Base-by-base conservation (phyloP, 2,113 vertebrate genomes). In the Penelope pileata region DNA sequence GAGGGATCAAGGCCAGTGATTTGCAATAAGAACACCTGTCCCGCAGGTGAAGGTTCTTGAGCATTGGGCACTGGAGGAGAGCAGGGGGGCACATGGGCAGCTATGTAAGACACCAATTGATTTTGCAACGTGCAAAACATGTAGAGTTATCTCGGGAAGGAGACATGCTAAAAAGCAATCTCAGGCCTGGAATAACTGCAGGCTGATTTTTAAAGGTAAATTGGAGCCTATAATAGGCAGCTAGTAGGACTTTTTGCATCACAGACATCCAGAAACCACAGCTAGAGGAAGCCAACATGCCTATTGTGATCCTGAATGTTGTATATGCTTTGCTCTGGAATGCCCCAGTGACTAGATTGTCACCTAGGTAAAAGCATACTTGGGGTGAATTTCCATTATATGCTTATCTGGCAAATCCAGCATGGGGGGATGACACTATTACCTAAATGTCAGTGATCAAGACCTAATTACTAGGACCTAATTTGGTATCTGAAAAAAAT, bases 31-130 rank as follows among this genome's bases (percentile, higher is more conserved):
- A 27, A 58, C 75, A 80, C 2, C 9, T 42, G 29, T 26, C 48
- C 45, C 11, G 1, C 26, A 87, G 58, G 17, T 82, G 60, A 64
- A 64, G 53, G 48, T 30, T 15, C 43, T 45, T 0, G 0, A 54
- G 27, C 26, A n/a, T 7, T 4, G 32, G 36, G 43, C n/a, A 54
- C 22, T 6, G 43, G 2, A 7, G 0, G 0, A 67, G 74, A 42
- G 24, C 2, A 50, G 34, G 19, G 27, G 12, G 38, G 24, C 42
- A 54, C 1, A 32, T 0, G 0, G 32, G 59, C 22, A 19, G 2
- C 0, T 0, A 38, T 17, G 10, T 4, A 29, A 59, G n/a, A 68
- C 4, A 45, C 26, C 8, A 56, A 32, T 27, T 80, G 67, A 53
- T 63, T 63, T 40, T 70, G 38, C 11, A 24, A 10, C 27, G 29